A percentile compares a stretch with the other conserved stretches of the same genome.
Conservation (phyloP, 1,140 invertebrate species). For the Gryllus bimaculatus region DNA sequence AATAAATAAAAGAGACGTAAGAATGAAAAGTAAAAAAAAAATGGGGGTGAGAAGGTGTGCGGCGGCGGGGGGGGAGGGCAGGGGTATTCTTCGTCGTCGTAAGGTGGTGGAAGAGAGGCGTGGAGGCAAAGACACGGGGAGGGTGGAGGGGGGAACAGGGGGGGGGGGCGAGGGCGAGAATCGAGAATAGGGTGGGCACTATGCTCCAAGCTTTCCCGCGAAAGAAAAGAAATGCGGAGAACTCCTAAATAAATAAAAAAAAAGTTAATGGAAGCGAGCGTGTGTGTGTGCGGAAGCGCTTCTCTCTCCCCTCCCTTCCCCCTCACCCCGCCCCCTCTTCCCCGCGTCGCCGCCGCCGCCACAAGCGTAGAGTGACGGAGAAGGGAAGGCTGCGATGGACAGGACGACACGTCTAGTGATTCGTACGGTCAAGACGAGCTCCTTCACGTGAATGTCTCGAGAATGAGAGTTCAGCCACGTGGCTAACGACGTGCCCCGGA, state of each 20-base stretch:
- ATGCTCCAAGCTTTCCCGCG: background rate
- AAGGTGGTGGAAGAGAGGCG: slow-evolving; percentile 2
- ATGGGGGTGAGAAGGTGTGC: background rate
- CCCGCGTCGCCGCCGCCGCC: background rate
- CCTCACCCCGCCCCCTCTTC: background rate
- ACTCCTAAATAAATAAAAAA: slow-evolving; percentile 7
- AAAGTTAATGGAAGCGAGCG: slow-evolving; percentile 13
- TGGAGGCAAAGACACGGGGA: slow-evolving; percentile 6
- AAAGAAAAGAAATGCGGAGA: slow-evolving; percentile 11
- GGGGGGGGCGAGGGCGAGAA: background rate
- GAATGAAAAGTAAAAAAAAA: slow-evolving; percentile 3
- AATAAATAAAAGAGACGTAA: slow-evolving; percentile 5
- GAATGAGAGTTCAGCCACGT: no score
- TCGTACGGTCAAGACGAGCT: no score
- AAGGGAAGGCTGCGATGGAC: no score
- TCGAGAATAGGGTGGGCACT: background rate
- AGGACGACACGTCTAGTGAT: no score
- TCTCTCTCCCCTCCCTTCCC: background rate
- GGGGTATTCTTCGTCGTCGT: background rate
- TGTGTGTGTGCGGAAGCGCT: slow-evolving; percentile 12
- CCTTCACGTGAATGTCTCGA: no score
- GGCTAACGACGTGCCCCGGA: no score
- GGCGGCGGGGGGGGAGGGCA: background rate
- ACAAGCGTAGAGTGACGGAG: no score
- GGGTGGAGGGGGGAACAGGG: background rate